Conservation (phyloP, 2,113 vertebrate genomes). For the Chloroceryle aenea region DNA sequence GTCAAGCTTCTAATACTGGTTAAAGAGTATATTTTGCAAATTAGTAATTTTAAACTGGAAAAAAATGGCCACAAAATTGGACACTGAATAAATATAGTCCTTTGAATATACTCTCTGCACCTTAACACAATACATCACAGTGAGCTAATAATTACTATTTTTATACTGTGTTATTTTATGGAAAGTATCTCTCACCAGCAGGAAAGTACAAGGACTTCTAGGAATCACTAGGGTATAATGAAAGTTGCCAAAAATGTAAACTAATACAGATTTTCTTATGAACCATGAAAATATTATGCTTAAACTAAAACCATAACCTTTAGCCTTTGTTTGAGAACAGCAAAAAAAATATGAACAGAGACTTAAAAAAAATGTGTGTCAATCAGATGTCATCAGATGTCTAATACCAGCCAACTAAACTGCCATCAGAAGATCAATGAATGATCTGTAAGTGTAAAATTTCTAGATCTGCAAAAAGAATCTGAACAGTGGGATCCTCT, state of each 20-base stretch:
- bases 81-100: background rate
- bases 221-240: constrained; percentile 73
- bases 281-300: constrained; percentile 78
- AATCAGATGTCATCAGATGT: constrained; percentile 10
- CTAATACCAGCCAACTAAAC: constrained; percentile 42
- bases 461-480: background rate
- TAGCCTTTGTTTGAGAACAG: constrained; percentile 70
- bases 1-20: background rate
- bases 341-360: constrained; percentile 42
- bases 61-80: background rate
- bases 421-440: constrained; percentile 51
- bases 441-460: constrained; percentile 53
- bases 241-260: constrained; percentile 81
- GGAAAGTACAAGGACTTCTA: constrained; percentile 74
- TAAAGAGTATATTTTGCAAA: background rate
- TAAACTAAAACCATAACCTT: constrained; percentile 73
- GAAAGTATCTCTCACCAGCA: constrained; percentile 74
- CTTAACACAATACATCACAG: constrained; percentile 64
- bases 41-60: background rate
- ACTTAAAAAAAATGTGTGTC: background rate
- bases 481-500: background rate
- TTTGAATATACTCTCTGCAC: constrained; percentile 23
- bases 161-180: constrained; percentile 72
- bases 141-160: constrained; percentile 74
- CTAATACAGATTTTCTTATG: constrained; percentile 80